Base-by-base conservation (phyloP, 2,113 vertebrate genomes). In the Gymnocephalus cernua region DNA sequence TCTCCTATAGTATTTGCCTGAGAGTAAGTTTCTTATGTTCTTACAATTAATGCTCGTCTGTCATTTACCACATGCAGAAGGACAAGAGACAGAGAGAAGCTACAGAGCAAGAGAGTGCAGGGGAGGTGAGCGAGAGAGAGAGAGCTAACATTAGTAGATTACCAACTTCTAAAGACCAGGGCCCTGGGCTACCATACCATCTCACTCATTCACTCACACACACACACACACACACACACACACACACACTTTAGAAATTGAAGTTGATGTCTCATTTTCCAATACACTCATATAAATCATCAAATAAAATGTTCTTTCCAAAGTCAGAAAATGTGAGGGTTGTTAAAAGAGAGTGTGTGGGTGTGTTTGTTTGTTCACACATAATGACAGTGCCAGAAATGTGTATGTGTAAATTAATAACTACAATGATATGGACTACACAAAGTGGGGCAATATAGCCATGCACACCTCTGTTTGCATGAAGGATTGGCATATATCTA, bases 351-450 rank as follows among this genome's bases (percentile, higher is more conserved):
- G 54, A 79, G 78, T 59, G 86, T 72, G 85, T 80, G 90, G 86
- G 70, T 86, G 86, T 74, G 77, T 88, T 80, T 79, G 67, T 81
- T 70, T 88, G 80, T 89, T 86, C 89, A 86, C 70, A 72, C 66
- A 47, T 83, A 90, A 87, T 86, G 70, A 83, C 65, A 4, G 3
- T 47, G 25, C 11, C 27, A 47, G 29, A 74, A 61, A 80, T 82
- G 65, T 64, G 23, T 47, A 76, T 74, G 63, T 58, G 56, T 74
- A 64, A 91, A 82, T 87, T 58, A 90, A 83, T 78, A 88, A 79
- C 80, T 79, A 41, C 50, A 66, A 75, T 80, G 13, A 77, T 35
- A 77, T 58, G 44, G 50, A 50, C 68, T 23, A 51, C 50, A 78
- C 8, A 79, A 7, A 74, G 48, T 72, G 5, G 16, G 71, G 62